These are phyloP conservation scores for Urocitellus parryii DNA, from an alignment of 2,113 vertebrate species.

Conservation along the genomic window DNA sequence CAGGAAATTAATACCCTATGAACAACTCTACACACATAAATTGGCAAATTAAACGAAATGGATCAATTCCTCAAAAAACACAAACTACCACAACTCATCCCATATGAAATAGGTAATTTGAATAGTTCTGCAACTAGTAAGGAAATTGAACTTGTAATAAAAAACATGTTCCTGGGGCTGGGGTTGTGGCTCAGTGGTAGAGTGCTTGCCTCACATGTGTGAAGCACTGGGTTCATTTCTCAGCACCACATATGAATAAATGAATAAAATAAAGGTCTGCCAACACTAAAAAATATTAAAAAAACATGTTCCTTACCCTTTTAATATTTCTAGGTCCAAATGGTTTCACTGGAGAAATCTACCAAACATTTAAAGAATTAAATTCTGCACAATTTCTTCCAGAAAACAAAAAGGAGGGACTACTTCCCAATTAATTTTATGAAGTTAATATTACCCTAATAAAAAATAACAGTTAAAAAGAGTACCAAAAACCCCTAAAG, in stretches of 20 bases:
- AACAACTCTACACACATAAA: neutral
- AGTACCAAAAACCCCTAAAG: neutral
- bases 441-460: neutral
- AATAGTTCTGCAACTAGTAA: neutral
- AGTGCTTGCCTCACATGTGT: too few relatives aligned
- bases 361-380: conserved; percentile 47
- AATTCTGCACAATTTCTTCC: neutral
- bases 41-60: conserved; percentile 31
- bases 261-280: too few relatives aligned
- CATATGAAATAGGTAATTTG: conserved; percentile 8
- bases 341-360: conserved; percentile 30
- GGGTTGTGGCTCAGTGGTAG: too few relatives aligned
- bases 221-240: too few relatives aligned
- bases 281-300: neutral
- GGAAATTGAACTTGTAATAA: conserved; percentile 32
- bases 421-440: conserved; percentile 44
- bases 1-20: neutral
- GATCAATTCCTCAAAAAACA: neutral
- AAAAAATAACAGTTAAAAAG: conserved; percentile 29
- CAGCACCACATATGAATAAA: too few relatives aligned
- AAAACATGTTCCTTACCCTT: neutral
- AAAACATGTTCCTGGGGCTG: neutral
- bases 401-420: conserved; percentile 14
- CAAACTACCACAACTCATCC: neutral
- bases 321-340: neutral